Evolutionary conservation across 2,113 vertebrate species (phyloP).

Genomic region (Rhipidura dahli): DNA sequence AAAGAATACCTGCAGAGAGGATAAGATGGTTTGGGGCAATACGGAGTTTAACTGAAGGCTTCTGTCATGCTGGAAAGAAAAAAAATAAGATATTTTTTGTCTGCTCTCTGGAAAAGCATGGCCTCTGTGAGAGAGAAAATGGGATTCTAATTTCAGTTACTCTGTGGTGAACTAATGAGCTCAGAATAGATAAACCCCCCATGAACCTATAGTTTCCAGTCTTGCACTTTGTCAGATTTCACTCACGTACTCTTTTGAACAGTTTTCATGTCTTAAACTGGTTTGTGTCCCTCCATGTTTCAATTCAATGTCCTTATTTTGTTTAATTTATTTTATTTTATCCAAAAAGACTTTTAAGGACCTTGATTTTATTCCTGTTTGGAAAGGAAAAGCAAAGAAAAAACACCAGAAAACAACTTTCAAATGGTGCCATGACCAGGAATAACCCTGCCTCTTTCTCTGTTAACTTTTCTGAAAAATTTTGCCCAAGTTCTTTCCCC

Average conservation of each 20-base stretch:
- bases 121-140: background rate
- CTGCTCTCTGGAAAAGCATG: background rate
- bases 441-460: background rate
- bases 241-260: rapidly evolving
- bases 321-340: background rate
- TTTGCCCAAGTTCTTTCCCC: background rate
- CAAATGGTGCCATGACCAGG: background rate
- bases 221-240: background rate
- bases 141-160: background rate
- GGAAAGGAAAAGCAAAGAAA: background rate
- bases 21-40: background rate
- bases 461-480: background rate
- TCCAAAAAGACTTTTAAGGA: background rate
- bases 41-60: background rate
- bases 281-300: rapidly evolving
- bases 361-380: background rate
- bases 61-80: background rate
- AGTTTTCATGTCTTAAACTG: background rate
- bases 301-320: background rate
- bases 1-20: background rate
- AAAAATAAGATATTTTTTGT: background rate
- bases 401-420: background rate
- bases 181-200: background rate
- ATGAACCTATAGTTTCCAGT: background rate
- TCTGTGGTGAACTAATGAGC: background rate